Evolutionary conservation across 2,888 invertebrate species (phyloP).

Genomic region (Synanthedon tipuliformis): DNA sequence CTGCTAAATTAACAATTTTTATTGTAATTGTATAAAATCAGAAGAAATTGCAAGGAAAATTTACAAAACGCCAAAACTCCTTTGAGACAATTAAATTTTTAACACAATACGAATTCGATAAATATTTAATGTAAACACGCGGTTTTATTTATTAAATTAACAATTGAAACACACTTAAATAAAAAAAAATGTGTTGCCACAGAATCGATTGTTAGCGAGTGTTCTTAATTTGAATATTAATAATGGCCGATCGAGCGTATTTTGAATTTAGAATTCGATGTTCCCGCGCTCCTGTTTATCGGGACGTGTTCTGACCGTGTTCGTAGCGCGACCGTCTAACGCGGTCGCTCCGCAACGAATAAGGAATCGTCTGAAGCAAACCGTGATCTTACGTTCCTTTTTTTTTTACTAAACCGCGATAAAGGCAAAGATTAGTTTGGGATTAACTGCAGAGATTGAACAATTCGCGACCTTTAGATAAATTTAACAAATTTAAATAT

Average conservation of each 20-base stretch:
- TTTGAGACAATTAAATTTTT: slow-evolving; percentile 52
- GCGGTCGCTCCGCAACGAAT: slow-evolving; percentile 60
- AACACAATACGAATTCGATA: slow-evolving; percentile 56
- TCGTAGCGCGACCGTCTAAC: slow-evolving; percentile 48
- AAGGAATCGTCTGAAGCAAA: slow-evolving; percentile 28
- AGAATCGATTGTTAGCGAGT: slow-evolving; percentile 8
- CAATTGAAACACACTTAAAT: too few species aligned
- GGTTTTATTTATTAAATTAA: slow-evolving; percentile 33
- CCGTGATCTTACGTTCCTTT: slow-evolving; percentile 25
- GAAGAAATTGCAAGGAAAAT: slow-evolving; percentile 47
- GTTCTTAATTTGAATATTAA: slow-evolving; percentile 16
- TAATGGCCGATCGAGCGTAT: background rate
- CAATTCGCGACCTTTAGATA: slow-evolving; percentile 10
- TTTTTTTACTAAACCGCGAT: slow-evolving; percentile 54
- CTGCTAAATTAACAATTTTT: slow-evolving; percentile 65
- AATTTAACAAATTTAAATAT: too few species aligned
- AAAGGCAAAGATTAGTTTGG: slow-evolving; percentile 46
- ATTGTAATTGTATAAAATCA: slow-evolving; percentile 26
- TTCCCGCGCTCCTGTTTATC: slow-evolving; percentile 54
- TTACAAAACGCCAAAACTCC: slow-evolving; percentile 41
- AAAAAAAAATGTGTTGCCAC: too few species aligned
- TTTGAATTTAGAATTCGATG: slow-evolving; percentile 20
- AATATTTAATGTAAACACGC: slow-evolving; percentile 56
- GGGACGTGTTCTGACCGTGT: slow-evolving; percentile 12
- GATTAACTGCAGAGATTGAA: slow-evolving; percentile 54